Conservation (phyloP, 2,888 invertebrate species). For the Steinernema hermaphroditum region DNA sequence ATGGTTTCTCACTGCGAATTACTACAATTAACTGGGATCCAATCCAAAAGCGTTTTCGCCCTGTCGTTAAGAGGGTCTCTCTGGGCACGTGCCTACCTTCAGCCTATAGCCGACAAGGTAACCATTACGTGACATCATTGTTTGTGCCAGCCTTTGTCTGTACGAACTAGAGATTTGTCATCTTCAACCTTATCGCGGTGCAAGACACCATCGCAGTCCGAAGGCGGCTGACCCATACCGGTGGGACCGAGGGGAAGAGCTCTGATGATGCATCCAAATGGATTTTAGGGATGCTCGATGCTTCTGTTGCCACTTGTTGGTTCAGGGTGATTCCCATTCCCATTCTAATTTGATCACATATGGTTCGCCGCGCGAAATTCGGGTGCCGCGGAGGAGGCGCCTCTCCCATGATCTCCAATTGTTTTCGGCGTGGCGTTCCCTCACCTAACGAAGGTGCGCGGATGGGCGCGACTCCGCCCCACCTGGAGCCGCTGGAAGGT, state of each 20-base stretch:
- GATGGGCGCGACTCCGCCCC: neutral
- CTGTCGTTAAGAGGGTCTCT: neutral
- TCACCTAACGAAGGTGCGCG: neutral
- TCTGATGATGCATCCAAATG: too few species aligned
- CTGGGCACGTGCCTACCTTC: neutral
- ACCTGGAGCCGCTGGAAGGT: neutral
- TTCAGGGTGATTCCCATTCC: too few species aligned
- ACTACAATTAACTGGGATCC: neutral
- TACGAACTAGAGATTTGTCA: neutral
- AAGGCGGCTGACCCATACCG: neutral
- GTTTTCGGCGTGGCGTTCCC: neutral
- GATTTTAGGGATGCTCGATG: too few species aligned
- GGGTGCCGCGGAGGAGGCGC: too few species aligned
- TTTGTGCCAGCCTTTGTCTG: neutral
- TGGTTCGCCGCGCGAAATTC: too few species aligned
- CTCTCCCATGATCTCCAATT: conserved; percentile 3
- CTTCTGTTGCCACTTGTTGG: too few species aligned
- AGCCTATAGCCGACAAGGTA: conserved; percentile 5
- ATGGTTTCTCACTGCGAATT: neutral
- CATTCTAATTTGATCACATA: too few species aligned
- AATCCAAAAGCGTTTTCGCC: conserved; percentile 7
- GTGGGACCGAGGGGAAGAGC: too few species aligned
- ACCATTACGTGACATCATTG: conserved; percentile 6
- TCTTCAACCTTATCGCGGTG: neutral
- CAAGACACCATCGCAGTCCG: too few species aligned